These are phyloP conservation scores for Ptychadena robeensis DNA, from an alignment of 2,797 vertebrate species.

Conservation along the genomic window DNA sequence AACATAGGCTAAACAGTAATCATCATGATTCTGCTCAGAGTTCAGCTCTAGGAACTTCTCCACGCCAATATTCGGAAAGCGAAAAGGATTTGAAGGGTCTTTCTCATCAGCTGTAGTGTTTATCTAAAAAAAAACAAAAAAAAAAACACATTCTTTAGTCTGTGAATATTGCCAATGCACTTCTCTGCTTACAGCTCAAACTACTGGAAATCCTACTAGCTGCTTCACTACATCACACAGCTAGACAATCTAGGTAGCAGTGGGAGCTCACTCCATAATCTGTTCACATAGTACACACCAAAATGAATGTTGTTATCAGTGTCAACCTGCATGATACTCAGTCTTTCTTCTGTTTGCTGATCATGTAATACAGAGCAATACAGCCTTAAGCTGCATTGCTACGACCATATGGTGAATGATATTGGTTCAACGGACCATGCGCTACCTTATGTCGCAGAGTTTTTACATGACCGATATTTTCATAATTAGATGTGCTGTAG, in stretches of 20 bases:
- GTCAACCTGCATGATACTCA: background rate
- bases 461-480: constrained; percentile 44
- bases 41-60: constrained; percentile 98
- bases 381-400: background rate
- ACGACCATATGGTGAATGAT: constrained; percentile 22
- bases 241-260: background rate
- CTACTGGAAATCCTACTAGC: background rate
- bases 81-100: constrained; percentile 91
- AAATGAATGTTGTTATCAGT: background rate
- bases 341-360: background rate
- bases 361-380: constrained; percentile 20
- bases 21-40: constrained; percentile 97
- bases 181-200: background rate
- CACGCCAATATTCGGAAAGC: constrained; percentile 96
- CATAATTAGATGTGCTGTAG: background rate
- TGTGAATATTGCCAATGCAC: background rate
- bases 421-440: background rate
- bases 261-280: background rate
- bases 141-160: background rate
- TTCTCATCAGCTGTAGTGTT: constrained; percentile 90
- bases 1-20: constrained; percentile 97
- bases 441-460: constrained; percentile 26
- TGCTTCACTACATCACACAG: no score
- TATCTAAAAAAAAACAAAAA: constrained; percentile 76
- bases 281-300: background rate